Evolutionary conservation across 1,140 invertebrate genomes (phyloP).

Genomic region (Leptoteleia sp.): DNA sequence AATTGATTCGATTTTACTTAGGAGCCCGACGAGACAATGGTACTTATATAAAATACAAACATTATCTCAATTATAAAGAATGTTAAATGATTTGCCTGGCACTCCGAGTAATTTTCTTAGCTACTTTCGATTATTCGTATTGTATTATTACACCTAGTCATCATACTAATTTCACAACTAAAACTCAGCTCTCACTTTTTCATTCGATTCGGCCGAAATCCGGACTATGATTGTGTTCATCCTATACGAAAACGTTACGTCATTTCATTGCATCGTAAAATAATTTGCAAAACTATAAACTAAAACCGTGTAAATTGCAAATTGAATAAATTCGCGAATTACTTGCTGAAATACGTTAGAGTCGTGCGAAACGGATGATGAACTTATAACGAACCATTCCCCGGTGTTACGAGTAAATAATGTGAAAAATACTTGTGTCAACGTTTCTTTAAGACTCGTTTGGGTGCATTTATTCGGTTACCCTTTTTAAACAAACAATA

Average conservation of each 20-base stretch:
- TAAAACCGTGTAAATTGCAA: constrained; percentile 33
- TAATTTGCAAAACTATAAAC: constrained; percentile 37
- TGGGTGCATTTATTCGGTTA: too few relatives aligned
- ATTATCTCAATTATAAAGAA: constrained; percentile 36
- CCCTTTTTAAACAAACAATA: too few relatives aligned
- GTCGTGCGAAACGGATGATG: constrained; percentile 10
- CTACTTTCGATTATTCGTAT: constrained; percentile 58
- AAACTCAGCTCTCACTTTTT: constrained; percentile 62
- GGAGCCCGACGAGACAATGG: constrained; percentile 6
- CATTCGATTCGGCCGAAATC: constrained; percentile 58
- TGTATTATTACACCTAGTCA: constrained; percentile 58
- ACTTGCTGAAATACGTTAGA: background rate
- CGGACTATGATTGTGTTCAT: constrained; percentile 52
- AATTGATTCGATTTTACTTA: constrained; percentile 26
- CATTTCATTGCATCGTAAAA: constrained; percentile 44
- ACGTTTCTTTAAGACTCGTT: constrained; percentile 7
- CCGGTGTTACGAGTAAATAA: constrained; percentile 18
- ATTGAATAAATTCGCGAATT: constrained; percentile 27
- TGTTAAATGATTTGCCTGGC: constrained; percentile 30
- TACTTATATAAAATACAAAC: constrained; percentile 30
- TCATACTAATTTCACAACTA: constrained; percentile 64
- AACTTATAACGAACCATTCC: constrained; percentile 13
- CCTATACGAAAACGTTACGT: constrained; percentile 37
- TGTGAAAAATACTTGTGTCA: constrained; percentile 8
- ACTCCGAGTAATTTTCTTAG: constrained; percentile 38